phyloP scores from a whole-genome alignment of 2,113 vertebrate species.

The Bujurquina vittata region DNA sequence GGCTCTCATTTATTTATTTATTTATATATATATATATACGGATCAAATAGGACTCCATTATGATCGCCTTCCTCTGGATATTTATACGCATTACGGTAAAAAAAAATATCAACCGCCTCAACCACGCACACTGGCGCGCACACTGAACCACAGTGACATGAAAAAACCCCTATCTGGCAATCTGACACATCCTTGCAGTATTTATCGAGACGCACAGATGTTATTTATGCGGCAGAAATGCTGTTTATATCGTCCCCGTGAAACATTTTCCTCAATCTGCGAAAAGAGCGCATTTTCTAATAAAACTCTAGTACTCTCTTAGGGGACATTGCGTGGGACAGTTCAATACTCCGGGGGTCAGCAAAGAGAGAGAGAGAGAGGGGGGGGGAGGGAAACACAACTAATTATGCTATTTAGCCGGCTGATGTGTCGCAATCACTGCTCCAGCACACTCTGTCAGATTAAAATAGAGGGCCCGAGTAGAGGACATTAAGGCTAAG shows the following conservation, averaged over 20 bases:
- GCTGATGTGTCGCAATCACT: slow-evolving; percentile 81
- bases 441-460: slow-evolving; percentile 76
- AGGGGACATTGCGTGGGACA: slow-evolving; percentile 69
- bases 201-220: slow-evolving; percentile 39
- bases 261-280: slow-evolving; percentile 34
- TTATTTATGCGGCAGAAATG: slow-evolving; percentile 24
- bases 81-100: no score
- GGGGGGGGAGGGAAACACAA: background rate
- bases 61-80: no score
- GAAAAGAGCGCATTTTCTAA: slow-evolving; percentile 57
- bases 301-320: slow-evolving; percentile 60
- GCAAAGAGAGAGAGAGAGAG: slow-evolving; percentile 9
- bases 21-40: background rate
- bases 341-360: slow-evolving; percentile 66
- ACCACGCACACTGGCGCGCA: background rate
- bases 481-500: slow-evolving; percentile 81
- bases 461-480: slow-evolving; percentile 79
- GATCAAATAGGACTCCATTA: background rate
- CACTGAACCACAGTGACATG: background rate
- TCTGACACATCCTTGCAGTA: slow-evolving; percentile 43
- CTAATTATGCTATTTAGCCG: slow-evolving; percentile 83
- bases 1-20: slow-evolving; percentile 3
- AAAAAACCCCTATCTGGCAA: background rate
- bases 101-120: no score
- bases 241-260: slow-evolving; percentile 6